A percentile compares a stretch with the other conserved stretches of the same genome.
Conservation (phyloP, 2,113 vertebrate species). For the Elgaria multicarinata region DNA sequence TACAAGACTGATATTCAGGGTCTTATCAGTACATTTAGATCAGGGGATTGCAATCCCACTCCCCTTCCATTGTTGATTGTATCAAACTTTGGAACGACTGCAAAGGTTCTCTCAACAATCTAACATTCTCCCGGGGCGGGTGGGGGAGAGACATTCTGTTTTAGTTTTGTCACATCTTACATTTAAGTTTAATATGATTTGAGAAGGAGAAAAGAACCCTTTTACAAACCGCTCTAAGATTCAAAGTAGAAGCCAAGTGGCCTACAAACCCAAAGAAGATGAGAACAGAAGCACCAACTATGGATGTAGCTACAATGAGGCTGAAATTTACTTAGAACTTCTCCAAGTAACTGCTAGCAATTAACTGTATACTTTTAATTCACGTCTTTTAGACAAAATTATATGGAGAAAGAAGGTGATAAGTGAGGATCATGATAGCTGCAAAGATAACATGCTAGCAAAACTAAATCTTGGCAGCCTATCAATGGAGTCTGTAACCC, state of each 20-base stretch:
- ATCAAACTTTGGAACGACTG: no score
- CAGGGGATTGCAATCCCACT: not conserved
- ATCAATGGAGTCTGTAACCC: not conserved
- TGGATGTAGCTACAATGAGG: not conserved
- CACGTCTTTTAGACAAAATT: constrained; percentile 24
- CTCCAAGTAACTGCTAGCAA: constrained; percentile 34
- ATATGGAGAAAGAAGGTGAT: constrained; percentile 19
- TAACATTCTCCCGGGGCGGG: not conserved
- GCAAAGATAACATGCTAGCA: not conserved
- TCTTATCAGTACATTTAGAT: not conserved
- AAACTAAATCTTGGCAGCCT: not conserved
- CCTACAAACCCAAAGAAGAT: constrained; percentile 25
- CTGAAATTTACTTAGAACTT: not conserved
- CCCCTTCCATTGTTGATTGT: not conserved
- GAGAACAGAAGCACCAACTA: constrained; percentile 30
- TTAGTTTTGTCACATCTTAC: not conserved
- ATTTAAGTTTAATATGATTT: constrained; percentile 4
- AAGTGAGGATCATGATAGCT: not conserved
- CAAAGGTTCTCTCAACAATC: not conserved
- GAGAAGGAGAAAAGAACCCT: not conserved
- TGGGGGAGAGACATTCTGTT: not conserved
- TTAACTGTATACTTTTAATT: constrained; percentile 17
- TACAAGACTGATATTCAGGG: not conserved
- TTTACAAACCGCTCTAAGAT: not conserved
- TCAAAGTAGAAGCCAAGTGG: constrained; percentile 16